phyloP scores from a whole-genome alignment of 1,140 invertebrate genomes.

The Drosophila simulans region DNA sequence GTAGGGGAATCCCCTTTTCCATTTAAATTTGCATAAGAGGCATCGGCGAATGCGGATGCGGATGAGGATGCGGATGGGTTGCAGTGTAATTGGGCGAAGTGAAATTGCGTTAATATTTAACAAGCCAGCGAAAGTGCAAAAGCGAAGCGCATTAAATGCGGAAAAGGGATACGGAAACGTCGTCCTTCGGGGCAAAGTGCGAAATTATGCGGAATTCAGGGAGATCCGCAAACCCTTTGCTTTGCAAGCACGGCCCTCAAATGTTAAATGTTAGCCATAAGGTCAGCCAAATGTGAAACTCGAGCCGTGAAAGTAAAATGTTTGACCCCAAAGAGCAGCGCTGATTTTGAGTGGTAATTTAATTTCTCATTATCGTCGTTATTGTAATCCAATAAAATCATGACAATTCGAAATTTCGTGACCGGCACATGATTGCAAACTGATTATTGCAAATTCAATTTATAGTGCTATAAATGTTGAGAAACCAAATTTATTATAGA shows the following conservation, averaged over 20 bases:
- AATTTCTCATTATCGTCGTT: constrained; percentile 24
- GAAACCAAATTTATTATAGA: no score
- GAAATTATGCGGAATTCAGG: constrained; percentile 60
- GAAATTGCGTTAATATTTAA: constrained; percentile 83
- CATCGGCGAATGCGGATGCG: constrained; percentile 16
- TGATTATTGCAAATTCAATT: constrained; percentile 20
- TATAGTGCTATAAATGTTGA: neutral
- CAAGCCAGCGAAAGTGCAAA: constrained; percentile 68
- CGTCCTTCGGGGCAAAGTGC: constrained; percentile 38
- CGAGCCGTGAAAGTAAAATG: neutral
- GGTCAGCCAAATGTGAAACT: constrained; percentile 17
- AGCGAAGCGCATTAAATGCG: constrained; percentile 53
- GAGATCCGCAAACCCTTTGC: neutral
- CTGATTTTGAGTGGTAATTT: constrained; percentile 20
- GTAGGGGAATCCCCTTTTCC: constrained; percentile 7
- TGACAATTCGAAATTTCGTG: constrained; percentile 7
- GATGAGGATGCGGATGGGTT: constrained; percentile 35
- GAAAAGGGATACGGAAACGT: constrained; percentile 19
- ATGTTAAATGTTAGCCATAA: constrained; percentile 35
- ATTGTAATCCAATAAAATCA: constrained; percentile 15
- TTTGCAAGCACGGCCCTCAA: constrained; percentile 15
- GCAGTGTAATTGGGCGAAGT: constrained; percentile 79
- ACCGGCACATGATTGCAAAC: constrained; percentile 9
- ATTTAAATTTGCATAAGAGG: constrained; percentile 67
- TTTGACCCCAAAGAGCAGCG: neutral